A percentile compares a stretch with the other conserved stretches of the same genome.
These are phyloP conservation scores for Lagria hirta DNA, from an alignment of 2,888 invertebrate species.

Conservation along the genomic window DNA sequence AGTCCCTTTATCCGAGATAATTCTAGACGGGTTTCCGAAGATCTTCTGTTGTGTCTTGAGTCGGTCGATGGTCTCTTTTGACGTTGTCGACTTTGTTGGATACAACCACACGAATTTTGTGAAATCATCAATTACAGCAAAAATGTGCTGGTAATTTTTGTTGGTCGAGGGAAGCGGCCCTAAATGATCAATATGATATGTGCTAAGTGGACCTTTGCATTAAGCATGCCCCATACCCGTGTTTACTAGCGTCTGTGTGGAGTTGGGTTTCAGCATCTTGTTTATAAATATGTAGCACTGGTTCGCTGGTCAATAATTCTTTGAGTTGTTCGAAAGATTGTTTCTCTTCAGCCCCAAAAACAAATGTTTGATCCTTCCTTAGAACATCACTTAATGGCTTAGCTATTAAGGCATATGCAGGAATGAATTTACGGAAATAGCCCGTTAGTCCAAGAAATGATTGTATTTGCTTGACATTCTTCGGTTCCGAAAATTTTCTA, in stretches of 20 bases:
- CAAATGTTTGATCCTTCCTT: constrained; percentile 28
- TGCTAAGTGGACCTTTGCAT: no score
- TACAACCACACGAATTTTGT: no score
- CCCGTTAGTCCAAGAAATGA: constrained; percentile 44
- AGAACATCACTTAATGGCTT: constrained; percentile 42
- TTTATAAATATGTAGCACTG: constrained; percentile 29
- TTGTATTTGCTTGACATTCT: constrained; percentile 35
- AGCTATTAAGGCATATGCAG: constrained; percentile 40
- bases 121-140: no score
- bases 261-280: constrained; percentile 24
- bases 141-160: no score
- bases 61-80: no score
- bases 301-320: constrained; percentile 19
- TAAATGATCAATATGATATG: no score
- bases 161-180: no score
- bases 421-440: constrained; percentile 46
- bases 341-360: constrained; percentile 17
- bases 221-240: constrained; percentile 30
- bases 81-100: no score
- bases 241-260: constrained; percentile 30
- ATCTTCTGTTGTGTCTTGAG: no score
- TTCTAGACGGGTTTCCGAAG: no score
- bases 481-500: constrained; percentile 38
- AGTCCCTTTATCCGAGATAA: no score
- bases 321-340: constrained; percentile 27